Conservation (phyloP, 1,140 invertebrate genomes). For the Leptinotarsa texana region DNA sequence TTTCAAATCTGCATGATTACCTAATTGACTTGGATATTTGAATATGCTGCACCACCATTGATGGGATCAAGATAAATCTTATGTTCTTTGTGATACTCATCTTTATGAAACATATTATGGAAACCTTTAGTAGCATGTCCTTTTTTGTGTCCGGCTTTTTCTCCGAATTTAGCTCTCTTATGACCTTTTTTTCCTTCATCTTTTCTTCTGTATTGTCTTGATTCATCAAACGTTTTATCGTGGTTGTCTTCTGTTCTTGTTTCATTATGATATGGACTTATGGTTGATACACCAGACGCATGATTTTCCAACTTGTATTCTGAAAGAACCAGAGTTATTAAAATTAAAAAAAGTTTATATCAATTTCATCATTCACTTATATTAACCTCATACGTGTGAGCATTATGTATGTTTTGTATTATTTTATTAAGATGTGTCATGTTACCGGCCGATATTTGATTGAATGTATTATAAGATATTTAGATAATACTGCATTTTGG, state of each 20-base stretch:
- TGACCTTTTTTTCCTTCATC: slow-evolving; percentile 60
- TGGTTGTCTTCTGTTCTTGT: background rate
- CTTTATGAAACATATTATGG: slow-evolving; percentile 79
- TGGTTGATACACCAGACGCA: no score
- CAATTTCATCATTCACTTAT: no score
- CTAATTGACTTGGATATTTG: background rate
- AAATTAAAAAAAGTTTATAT: no score
- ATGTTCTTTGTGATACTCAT: slow-evolving; percentile 82
- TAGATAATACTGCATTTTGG: no score
- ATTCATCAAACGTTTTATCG: slow-evolving; percentile 6
- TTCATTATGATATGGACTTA: background rate
- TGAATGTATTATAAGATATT: no score
- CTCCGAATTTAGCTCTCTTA: slow-evolving; percentile 73
- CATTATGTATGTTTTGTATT: no score
- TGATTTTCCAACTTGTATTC: no score
- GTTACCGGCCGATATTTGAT: no score
- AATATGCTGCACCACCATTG: slow-evolving; percentile 52
- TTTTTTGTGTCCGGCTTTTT: slow-evolving; percentile 76
- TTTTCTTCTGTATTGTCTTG: background rate
- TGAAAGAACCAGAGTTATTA: no score
- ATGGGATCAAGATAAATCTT: slow-evolving; percentile 80
- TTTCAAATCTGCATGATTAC: background rate
- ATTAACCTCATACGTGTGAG: no score
- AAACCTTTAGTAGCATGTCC: slow-evolving; percentile 75
- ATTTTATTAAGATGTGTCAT: no score